Conservation (phyloP, 2,888 invertebrate genomes). For the Mantis religiosa region DNA sequence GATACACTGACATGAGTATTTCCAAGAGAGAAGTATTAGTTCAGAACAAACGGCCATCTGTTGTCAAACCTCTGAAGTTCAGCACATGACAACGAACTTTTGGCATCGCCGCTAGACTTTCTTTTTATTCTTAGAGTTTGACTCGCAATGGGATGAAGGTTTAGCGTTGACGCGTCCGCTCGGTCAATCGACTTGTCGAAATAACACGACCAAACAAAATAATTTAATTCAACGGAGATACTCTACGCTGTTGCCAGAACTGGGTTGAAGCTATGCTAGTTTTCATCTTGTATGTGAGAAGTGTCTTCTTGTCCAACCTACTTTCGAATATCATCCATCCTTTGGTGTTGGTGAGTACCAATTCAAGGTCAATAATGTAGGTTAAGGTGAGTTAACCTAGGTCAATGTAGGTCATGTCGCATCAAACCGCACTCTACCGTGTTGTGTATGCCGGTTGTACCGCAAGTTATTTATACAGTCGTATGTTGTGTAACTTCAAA, state of each 20-base stretch:
- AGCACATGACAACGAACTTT: not conserved
- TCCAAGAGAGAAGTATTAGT: not conserved
- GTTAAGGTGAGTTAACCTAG: not conserved
- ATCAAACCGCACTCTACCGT: not conserved
- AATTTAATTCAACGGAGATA: not conserved
- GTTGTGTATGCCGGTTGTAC: not conserved
- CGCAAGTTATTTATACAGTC: not conserved
- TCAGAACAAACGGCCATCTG: not conserved
- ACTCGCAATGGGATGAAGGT: not conserved
- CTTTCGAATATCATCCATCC: not conserved
- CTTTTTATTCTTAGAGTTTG: not conserved
- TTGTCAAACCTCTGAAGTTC: not conserved
- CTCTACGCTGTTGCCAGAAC: not conserved
- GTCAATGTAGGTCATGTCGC: not conserved
- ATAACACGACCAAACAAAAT: not conserved
- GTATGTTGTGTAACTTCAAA: not conserved
- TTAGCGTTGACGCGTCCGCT: not conserved
- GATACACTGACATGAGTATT: not conserved
- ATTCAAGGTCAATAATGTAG: not conserved
- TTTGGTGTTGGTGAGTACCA: not conserved
- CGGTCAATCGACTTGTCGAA: not conserved
- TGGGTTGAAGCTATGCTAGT: not conserved
- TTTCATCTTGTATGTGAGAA: not conserved
- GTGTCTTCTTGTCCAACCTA: not conserved
- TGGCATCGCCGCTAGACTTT: not conserved